Evolutionary conservation across 2,797 vertebrate species (phyloP), one percentile per base, ranked within the genome.

Genomic region (Furcifer pardalis): DNA sequence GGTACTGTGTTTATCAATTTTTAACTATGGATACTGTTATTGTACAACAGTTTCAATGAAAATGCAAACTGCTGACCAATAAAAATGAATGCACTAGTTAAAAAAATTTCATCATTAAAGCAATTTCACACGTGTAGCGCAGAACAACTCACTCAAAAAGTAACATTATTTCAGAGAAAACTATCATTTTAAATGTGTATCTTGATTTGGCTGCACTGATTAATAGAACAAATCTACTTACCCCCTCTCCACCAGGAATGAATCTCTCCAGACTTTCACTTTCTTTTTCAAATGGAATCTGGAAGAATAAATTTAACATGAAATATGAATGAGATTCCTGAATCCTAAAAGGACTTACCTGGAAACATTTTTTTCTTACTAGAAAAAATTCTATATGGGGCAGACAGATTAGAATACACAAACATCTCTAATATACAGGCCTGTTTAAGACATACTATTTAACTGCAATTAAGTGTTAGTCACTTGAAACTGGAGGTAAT

Each of bases 171-270:
- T 65, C 63, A n/a, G 40, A 72, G n/a, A 15, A 52, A 77, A 62
- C n/a, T 2, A 49, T 66, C 25, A 66, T 78, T 69, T 69, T 56
- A 44, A 46, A 56, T 13, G 30, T 25, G n/a, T 37, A 44, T 15
- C n/a, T 74, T 86, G 77, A 82, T 88, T 77, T 80, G 79, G 75
- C 75, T 89, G 66, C 21, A 87, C 79, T 73, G 86, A 86, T 85
- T 90, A 72, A 86, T 81, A 5, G 81, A 3, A 49, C 19, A 66
- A 59, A 75, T 4, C 42, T 81, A 0, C 4, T 97, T 93, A 99
- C 98, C 98, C 98, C 96, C 98, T 97, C 94, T 99, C 98, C 91
- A 99, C 98, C 88, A 99, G 96, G 88, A 99, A 99, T 0, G 98
- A 99, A 93, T 99, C 98, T 86, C 98, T 97, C 98, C 98, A 99